Evolutionary conservation across 1,140 invertebrate species (phyloP), one percentile per base, ranked within the genome.

Genomic region (Neuroterus valhalla): DNA sequence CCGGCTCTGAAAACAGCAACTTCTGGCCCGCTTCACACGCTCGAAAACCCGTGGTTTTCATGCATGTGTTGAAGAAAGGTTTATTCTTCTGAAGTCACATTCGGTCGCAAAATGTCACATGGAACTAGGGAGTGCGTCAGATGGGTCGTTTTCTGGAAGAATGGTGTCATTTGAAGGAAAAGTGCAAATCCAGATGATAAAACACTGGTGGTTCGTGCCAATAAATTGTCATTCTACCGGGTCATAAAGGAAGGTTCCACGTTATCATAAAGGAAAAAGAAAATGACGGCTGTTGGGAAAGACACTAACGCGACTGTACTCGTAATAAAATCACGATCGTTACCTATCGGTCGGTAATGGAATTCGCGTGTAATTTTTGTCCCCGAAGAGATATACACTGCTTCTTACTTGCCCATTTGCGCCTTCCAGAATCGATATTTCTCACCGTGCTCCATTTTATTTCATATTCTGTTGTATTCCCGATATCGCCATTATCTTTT

Each of bases 171-270:
- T 76, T 66, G 38, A 4, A 71, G 70, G 50, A 80, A 77, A 77
- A 75, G 71, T 74, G 78, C 48, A 70, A 75, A 62, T 70, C 71
- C 68, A 55, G 55, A 19, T 70, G 67, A 76, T 76, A 80, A 80
- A 80, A 68, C 70, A 77, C 72, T 66, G 66, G 69, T 11, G 15
- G 38, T 11, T 46, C 66, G 10, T 69, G 69, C 50, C 75, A 74
- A 80, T 80, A 80, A 80, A 80, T 80, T 70, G 71, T 68, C 68
- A 80, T 78, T 80, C 70, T 70, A 75, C 75, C 69, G 67, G 66
- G 50, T 31, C 23, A 62, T 26, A 62, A 55, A 70, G 76, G 46
- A 71, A 72, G 71, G 72, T 80, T 76, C 77, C 68, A 66, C 50
- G 73, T 68, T 76, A 66, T 71, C 72, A 50, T 69, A 72, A 74